phyloP scores from a whole-genome alignment of 2,797 vertebrate species.

The Cryptoblepharus egeriae region DNA sequence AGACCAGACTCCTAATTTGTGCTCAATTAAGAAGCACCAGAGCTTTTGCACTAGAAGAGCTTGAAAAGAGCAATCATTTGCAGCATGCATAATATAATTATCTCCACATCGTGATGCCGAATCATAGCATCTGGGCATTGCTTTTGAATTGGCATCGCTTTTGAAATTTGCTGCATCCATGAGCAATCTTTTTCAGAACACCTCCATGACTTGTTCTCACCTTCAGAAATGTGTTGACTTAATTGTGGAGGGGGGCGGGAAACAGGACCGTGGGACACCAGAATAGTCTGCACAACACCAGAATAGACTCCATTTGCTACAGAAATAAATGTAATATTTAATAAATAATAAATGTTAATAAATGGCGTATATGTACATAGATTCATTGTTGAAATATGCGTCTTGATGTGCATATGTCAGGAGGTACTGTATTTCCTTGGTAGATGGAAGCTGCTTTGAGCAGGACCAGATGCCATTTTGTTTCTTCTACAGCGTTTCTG shows the following conservation, averaged over 20 bases:
- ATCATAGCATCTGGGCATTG: neutral
- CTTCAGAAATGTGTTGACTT: neutral
- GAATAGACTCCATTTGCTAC: neutral
- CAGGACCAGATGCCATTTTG: too few species aligned
- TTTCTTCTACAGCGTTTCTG: too few species aligned
- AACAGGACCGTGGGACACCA: too few species aligned
- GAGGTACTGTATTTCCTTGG: too few species aligned
- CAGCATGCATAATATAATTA: neutral
- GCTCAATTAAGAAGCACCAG: neutral
- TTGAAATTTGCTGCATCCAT: neutral
- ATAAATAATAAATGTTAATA: too few species aligned
- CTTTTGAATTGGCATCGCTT: neutral
- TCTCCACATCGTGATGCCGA: neutral
- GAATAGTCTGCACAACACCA: neutral
- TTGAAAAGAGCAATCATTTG: neutral
- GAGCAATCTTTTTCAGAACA: neutral
- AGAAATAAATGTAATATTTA: too few species aligned
- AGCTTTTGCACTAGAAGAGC: neutral
- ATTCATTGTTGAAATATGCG: too few species aligned
- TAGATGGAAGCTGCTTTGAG: too few species aligned
- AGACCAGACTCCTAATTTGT: conserved; percentile 23
- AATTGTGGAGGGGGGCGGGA: too few species aligned
- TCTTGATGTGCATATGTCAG: too few species aligned
- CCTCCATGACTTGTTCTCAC: neutral
- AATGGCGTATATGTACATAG: too few species aligned